Conservation (phyloP, 2,113 vertebrate genomes). For the Prunella himalayana region DNA sequence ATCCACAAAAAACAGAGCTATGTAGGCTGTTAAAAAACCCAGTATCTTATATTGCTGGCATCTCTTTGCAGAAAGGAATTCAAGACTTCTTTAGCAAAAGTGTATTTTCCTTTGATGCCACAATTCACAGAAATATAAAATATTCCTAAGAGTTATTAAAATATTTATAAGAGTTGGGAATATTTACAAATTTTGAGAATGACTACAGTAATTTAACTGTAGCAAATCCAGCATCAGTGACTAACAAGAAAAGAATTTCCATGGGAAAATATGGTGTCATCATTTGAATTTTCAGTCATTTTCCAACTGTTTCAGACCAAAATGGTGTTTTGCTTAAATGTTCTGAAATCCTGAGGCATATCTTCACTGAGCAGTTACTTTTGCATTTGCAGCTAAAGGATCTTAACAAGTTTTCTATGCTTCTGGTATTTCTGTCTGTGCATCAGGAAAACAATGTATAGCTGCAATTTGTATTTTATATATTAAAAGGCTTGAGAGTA, state of each 20-base stretch:
- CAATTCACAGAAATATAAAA: neutral
- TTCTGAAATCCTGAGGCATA: neutral
- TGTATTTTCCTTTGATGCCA: neutral
- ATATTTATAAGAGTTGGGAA: neutral
- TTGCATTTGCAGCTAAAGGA: neutral
- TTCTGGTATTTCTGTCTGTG: neutral
- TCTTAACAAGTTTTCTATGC: neutral
- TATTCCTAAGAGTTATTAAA: neutral
- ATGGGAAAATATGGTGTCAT: neutral
- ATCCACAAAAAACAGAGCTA: neutral
- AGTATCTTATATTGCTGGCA: neutral
- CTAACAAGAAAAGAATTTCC: neutral
- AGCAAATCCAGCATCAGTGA: neutral
- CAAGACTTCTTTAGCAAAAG: neutral
- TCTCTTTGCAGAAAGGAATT: neutral
- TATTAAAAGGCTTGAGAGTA: neutral
- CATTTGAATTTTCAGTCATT: neutral
- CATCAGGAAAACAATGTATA: neutral
- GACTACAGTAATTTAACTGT: neutral
- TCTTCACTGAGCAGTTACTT: neutral
- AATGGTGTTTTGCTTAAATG: neutral
- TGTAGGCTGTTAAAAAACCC: neutral
- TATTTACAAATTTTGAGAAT: neutral
- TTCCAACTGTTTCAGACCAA: neutral
- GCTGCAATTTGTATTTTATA: neutral